A percentile compares a stretch with the other conserved stretches of the same genome.
These are phyloP conservation scores for Automeris io DNA, from an alignment of 2,888 invertebrate species.

Conservation along the genomic window DNA sequence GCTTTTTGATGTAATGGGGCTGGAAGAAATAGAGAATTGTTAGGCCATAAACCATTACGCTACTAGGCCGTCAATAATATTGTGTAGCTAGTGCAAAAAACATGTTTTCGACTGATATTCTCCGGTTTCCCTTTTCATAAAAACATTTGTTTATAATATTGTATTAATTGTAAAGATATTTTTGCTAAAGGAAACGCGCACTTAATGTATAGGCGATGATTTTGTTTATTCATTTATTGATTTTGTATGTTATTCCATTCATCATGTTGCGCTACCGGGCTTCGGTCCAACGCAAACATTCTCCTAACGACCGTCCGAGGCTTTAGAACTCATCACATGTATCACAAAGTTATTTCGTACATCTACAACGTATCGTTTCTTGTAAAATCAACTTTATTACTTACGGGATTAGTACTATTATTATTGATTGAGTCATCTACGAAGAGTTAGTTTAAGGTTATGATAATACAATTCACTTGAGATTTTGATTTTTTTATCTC, in stretches of 20 bases:
- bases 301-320: conserved; percentile 37
- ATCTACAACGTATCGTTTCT: not conserved
- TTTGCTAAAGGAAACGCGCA: conserved; percentile 27
- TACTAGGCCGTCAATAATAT: too few species aligned
- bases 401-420: not conserved
- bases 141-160: too few species aligned
- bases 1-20: too few species aligned
- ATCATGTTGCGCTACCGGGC: conserved; percentile 65
- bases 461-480: conserved; percentile 64
- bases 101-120: too few species aligned
- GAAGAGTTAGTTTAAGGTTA: conserved; percentile 22
- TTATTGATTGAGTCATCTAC: not conserved
- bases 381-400: not conserved
- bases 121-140: too few species aligned
- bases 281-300: conserved; percentile 37
- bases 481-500: conserved; percentile 30
- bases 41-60: too few species aligned
- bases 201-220: conserved; percentile 52
- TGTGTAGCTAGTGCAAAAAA: not conserved
- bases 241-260: conserved; percentile 54
- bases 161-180: not conserved
- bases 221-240: conserved; percentile 51
- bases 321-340: conserved; percentile 40
- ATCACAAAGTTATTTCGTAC: conserved; percentile 16
- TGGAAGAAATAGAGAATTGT: too few species aligned